Evolutionary conservation across 2,113 vertebrate species (phyloP).

Genomic region (Neogale vison): DNA sequence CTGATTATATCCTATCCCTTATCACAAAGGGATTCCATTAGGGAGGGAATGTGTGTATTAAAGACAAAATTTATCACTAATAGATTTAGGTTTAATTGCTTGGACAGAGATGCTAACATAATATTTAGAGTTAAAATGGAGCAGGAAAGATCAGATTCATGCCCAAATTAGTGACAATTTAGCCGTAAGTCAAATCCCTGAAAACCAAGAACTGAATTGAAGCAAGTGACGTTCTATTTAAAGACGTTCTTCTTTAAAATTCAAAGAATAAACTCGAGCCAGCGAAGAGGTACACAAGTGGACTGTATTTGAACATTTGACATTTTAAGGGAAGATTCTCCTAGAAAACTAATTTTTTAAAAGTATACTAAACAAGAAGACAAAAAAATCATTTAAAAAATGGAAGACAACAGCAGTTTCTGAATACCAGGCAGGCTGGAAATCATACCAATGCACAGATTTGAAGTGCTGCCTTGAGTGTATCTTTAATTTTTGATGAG

Average conservation of each 20-base stretch:
- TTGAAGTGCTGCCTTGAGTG: slow-evolving; percentile 16
- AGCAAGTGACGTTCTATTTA: background rate
- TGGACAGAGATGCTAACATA: background rate
- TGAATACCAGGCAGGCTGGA: background rate
- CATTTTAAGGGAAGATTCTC: slow-evolving; percentile 26
- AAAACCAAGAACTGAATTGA: background rate
- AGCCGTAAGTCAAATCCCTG: background rate
- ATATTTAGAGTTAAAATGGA: slow-evolving; percentile 21
- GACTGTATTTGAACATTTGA: background rate
- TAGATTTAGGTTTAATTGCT: slow-evolving; percentile 29
- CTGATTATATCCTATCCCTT: background rate
- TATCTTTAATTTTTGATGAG: slow-evolving; percentile 71
- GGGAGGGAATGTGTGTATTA: background rate
- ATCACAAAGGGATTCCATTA: background rate
- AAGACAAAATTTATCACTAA: background rate
- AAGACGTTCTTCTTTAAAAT: no score
- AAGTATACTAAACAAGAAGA: slow-evolving; percentile 26
- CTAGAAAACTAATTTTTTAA: background rate
- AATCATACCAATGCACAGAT: background rate
- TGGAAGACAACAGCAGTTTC: slow-evolving; percentile 47
- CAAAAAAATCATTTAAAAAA: slow-evolving; percentile 9
- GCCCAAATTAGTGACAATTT: background rate
- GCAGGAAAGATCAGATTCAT: background rate
- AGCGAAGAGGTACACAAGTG: background rate
- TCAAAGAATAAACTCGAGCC: background rate